These are phyloP conservation scores for Pseudanteris insignis DNA, from an alignment of 2,888 invertebrate genomes.

Conservation along the genomic window DNA sequence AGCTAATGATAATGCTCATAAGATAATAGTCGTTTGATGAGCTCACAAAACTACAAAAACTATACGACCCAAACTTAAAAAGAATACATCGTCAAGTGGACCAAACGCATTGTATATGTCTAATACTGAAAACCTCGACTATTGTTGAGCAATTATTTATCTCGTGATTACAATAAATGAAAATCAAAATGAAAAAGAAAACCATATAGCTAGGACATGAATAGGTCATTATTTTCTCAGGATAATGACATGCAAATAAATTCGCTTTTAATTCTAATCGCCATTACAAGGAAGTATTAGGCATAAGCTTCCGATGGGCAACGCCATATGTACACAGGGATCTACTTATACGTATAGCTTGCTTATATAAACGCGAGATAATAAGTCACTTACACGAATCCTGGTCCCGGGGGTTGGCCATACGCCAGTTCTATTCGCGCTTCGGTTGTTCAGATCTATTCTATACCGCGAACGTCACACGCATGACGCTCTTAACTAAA, in stretches of 20 bases:
- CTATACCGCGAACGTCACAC: slow-evolving; percentile 65
- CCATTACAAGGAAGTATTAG: slow-evolving; percentile 57
- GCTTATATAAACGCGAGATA: slow-evolving; percentile 63
- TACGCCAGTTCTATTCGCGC: slow-evolving; percentile 66
- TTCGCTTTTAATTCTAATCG: slow-evolving; percentile 51
- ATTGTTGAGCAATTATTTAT: too few relatives aligned
- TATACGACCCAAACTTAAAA: too few relatives aligned
- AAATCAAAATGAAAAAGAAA: slow-evolving; percentile 11
- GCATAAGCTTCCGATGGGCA: slow-evolving; percentile 46
- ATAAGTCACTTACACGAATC: slow-evolving; percentile 66
- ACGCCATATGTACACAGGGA: slow-evolving; percentile 33
- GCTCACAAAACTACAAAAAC: too few relatives aligned
- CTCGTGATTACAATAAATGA: too few relatives aligned
- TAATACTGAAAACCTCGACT: too few relatives aligned
- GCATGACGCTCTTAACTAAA: slow-evolving; percentile 67
- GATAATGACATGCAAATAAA: slow-evolving; percentile 24
- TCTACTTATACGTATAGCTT: slow-evolving; percentile 48
- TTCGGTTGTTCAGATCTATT: slow-evolving; percentile 66
- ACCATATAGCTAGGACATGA: too few relatives aligned
- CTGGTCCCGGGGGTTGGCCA: slow-evolving; percentile 63
- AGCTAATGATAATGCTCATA: too few relatives aligned
- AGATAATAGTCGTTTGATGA: too few relatives aligned
- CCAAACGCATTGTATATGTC: too few relatives aligned
- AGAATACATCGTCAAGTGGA: too few relatives aligned
- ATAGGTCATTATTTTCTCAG: slow-evolving; percentile 20